Conservation (phyloP, 2,797 vertebrate genomes). For the Protonibea diacanthus region DNA sequence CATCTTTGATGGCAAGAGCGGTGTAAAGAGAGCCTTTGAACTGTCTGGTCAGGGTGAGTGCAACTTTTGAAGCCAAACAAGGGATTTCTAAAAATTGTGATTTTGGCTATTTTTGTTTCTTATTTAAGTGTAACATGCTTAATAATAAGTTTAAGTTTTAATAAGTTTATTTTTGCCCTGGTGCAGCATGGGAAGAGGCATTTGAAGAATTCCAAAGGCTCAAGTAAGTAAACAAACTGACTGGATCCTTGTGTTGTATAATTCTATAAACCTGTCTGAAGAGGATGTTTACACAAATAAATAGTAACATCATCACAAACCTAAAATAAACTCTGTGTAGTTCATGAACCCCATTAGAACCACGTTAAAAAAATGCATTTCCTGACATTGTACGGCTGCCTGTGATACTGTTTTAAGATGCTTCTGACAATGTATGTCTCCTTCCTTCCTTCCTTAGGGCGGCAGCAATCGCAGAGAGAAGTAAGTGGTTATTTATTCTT, state of each 20-base stretch:
- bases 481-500: constrained; percentile 87
- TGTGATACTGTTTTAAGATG: constrained; percentile 66
- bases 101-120: constrained; percentile 11
- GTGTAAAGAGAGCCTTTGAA: constrained; percentile 90
- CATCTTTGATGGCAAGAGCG: constrained; percentile 93
- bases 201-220: constrained; percentile 98
- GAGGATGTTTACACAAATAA: constrained; percentile 59
- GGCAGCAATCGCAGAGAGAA: constrained; percentile 97
- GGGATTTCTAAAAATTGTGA: background rate
- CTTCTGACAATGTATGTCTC: constrained; percentile 71
- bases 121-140: background rate
- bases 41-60: constrained; percentile 92
- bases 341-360: constrained; percentile 41
- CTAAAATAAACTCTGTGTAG: constrained; percentile 52
- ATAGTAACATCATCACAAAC: constrained; percentile 41
- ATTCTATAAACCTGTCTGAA: constrained; percentile 36
- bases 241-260: constrained; percentile 34
- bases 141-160: background rate
- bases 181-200: constrained; percentile 93
- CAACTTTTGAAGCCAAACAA: constrained; percentile 29
- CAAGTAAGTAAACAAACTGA: constrained; percentile 90
- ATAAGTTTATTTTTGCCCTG: constrained; percentile 40
- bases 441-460: constrained; percentile 88
- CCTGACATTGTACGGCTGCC: constrained; percentile 68
- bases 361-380: constrained; percentile 56